Base-by-base conservation (phyloP, 1,140 invertebrate species). In the Lepidostoma basale region DNA sequence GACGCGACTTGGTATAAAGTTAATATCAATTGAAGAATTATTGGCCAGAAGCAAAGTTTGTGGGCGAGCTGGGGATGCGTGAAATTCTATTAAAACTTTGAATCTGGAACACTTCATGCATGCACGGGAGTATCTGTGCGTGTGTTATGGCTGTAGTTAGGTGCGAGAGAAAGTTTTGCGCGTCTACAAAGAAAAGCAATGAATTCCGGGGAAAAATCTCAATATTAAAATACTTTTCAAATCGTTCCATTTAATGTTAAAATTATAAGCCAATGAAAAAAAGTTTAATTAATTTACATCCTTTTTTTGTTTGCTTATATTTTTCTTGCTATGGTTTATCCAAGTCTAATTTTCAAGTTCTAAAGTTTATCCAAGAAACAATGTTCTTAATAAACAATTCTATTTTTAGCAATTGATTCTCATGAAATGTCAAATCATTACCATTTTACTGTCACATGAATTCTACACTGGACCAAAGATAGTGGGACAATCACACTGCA, bases 71-170 rank as follows among this genome's bases (percentile, higher is more conserved):
- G 40, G 9, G 39, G 14, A 16, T 39, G 56, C 56, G 56, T 60
- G 56, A 60, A 60, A 60, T 60, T 42, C 56, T 42, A 60, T 60
- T 60, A 60, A 60, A 60, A 60, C 56, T 60, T 60, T 25, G 2
- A 3, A 39, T 39, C 26, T 23, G 30, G 28, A 30, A 14, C 49
- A 54, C 49, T 30, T 33, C 28, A 26, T 18, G 28, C 23, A 54
- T 54, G 49, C 49, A 8, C 12, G 44, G 12, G 22, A 18, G 44
- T 47, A 22, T 47, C 10, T 47, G 5, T 47, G 44, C 20, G 20
- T 47, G 1, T 36, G 33, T 9, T 5, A 5, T 36, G 1, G 10
- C 9, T 6, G 14, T 2, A n/a, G 14, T 36, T 36, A n/a, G 9
- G 1, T 36, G 14, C 5, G 10, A 12, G 9, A 36, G 14, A 36